Base-by-base conservation (phyloP, 2,113 vertebrate genomes). In the Paracanthobrama guichenoti region DNA sequence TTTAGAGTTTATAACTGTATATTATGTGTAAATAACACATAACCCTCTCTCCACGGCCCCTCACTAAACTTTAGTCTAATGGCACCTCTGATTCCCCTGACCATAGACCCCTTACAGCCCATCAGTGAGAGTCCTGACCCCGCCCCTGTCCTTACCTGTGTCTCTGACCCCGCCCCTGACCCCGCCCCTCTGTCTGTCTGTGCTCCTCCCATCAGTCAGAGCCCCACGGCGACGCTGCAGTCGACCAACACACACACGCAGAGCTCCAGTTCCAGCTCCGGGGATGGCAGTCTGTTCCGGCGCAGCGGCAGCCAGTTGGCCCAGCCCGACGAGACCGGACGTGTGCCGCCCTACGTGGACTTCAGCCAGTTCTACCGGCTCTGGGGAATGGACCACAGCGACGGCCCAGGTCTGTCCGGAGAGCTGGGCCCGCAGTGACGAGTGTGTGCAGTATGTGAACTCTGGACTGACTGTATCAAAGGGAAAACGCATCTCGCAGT, bases 191-290 rank as follows among this genome's bases (percentile, higher is more conserved):
- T 77, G 10, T 42, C 31, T 78, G 20, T 78, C 10, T 78, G 1
- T 59, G 75, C 22, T 80, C 82, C 86, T 46, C 86, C 85, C 90
- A 87, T 6, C 90, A 99, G 96, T 83, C 98, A 98, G 93, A 99
- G 98, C 89, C 98, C 98, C 35, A 98, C 97, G 0, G 93, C 97
- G 90, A 99, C 98, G 0, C 96, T 99, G 48, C 98, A 99, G 93
- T 99, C 98, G 5, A 97, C 96, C 90, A 97, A 96, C 90, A 98
- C 97, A 76, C 97, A 96, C 89, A 99, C 97, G 0, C 97, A 98
- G 92, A 99, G 97, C 0, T 98, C 98, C 94, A 99, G 97, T 89
- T 99, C 98, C 94, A 98, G 97, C 93, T 98, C 97, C 0, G 98
- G 97, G 53, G 98, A 97, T 0, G 97, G 98, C 6, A 97, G 97